Base-by-base conservation (phyloP, 64 coral and sea anemone genomes). In the Actinia tenebrosa region DNA sequence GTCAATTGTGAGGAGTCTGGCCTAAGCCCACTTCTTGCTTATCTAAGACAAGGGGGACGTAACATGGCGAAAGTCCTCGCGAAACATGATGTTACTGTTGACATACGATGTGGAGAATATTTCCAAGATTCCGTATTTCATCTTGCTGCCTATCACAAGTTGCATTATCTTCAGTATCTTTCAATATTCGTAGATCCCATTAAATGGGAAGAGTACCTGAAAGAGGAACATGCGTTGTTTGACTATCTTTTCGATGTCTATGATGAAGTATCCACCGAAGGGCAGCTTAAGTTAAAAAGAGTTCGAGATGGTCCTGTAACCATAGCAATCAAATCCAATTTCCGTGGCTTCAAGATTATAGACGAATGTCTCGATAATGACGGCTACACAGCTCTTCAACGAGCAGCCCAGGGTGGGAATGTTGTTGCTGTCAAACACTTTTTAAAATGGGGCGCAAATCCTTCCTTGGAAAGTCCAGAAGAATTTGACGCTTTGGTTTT, bases 401-500 rank as follows among this genome's bases (percentile, higher is more conserved):
- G 92, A 30, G 92, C 92, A 17, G 92, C 92, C 0, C 92, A 93
- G 52, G 92, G 92, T 45, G 88, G 82, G 18, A 93, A 93, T 80
- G 42, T 89, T 52, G 68, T 68, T 18, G 92, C 87, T n/a, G 75
- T 93, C 42, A 85, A 86, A 82, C 58, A 64, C 3, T 87, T 89
- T 77, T 86, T 93, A 7, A 11, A 50, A 0, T 77, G 30, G 56
- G 92, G 87, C 82, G 87, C 87, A 9, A 45, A 93, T 19, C n/a
- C n/a, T n/a, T n/a, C n/a, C n/a, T n/a, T n/a, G n/a, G 17, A 89
- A 50, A 83, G 79, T 44, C 54, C 63, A 22, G 82, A 56, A 0
- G 89, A 25, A 7, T 45, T 81, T n/a, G 82, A 84, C 42, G 45
- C 81, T 2, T 52, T 96, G 26, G 20, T 3, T 16, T 26, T 96